Conservation (phyloP, 2,113 vertebrate species). For the Notothenia rossii region DNA sequence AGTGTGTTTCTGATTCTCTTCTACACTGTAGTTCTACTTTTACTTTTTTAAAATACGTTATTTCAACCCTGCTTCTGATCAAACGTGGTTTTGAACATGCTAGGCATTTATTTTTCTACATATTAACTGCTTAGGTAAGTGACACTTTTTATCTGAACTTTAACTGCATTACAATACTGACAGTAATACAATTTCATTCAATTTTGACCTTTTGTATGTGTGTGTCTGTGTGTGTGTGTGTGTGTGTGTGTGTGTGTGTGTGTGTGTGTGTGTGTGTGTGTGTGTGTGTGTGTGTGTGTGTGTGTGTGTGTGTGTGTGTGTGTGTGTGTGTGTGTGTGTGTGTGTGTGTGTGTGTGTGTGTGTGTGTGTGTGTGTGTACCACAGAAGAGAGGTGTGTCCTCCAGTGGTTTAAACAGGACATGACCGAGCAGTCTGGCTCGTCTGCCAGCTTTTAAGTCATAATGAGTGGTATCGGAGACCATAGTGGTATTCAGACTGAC, state of each 20-base stretch:
- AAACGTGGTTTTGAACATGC: not conserved
- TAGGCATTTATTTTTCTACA: not conserved
- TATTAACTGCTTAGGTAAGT: too few species aligned
- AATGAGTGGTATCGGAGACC: not conserved
- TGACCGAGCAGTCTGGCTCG: conserved; percentile 3
- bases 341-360: not conserved
- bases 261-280: too few species aligned
- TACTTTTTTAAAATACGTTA: not conserved
- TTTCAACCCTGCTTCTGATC: too few species aligned
- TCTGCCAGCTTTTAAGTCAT: not conserved
- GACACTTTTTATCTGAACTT: too few species aligned
- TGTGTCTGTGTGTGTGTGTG: not conserved
- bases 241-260: too few species aligned
- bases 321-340: not conserved
- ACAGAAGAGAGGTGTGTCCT: not conserved
- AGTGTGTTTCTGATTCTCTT: not conserved
- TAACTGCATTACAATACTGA: too few species aligned
- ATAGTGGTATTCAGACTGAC: not conserved
- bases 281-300: not conserved
- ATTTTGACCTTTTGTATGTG: not conserved
- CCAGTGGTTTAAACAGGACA: conserved; percentile 20
- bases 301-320: not conserved
- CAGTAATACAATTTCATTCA: too few species aligned
- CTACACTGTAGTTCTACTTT: not conserved
- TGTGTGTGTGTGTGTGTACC: conserved; percentile 7